Evolutionary conservation across 2,888 invertebrate genomes (phyloP), one percentile per base, ranked within the genome.

Genomic region (Stratiomys singularior): DNA sequence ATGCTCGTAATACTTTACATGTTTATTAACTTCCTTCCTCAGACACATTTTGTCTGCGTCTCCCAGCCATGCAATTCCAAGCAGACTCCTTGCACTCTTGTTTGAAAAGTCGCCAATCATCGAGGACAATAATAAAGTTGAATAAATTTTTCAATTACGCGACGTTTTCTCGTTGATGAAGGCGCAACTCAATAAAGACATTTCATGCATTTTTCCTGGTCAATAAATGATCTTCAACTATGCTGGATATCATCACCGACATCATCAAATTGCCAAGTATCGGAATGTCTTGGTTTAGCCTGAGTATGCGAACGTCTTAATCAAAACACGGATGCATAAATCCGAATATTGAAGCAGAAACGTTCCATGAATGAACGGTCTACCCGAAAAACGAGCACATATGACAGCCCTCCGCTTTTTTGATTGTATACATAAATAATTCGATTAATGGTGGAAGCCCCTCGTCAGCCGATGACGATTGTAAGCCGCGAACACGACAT

Each of bases 351-450:
- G 77, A 23, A 18, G 56, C 18, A n/a, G n/a, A n/a, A 60, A 30
- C 25, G 46, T 56, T 72, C 56, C 28, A 18, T 37, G 37, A 37
- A 37, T 30, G 30, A 72, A 72, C 13, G 37, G 63, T 27, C 64
- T 63, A 64, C 52, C 76, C 47, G 47, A 76, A 76, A 64, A 63
- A 60, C 21, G 25, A 46, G 18, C 37, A 52, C 52, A 67, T 76
- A 76, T 63, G 76, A 46, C 77, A 77, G 78, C 71, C 76, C 78
- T 71, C 78, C 78, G 76, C 76, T n/a, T 78, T 78, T 78, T 79
- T 79, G 79, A 79, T 79, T 79, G 79, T 72, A 79, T 79, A 79
- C 79, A 79, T 79, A 79, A 79, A 79, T 79, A 79, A 78, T 60
- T n/a, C 37, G 69, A 77, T 69, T 76, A 79, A 79, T 77, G 77